These are phyloP conservation scores for Calameuta idolon DNA, from an alignment of 2,888 invertebrate genomes.

Conservation along the genomic window DNA sequence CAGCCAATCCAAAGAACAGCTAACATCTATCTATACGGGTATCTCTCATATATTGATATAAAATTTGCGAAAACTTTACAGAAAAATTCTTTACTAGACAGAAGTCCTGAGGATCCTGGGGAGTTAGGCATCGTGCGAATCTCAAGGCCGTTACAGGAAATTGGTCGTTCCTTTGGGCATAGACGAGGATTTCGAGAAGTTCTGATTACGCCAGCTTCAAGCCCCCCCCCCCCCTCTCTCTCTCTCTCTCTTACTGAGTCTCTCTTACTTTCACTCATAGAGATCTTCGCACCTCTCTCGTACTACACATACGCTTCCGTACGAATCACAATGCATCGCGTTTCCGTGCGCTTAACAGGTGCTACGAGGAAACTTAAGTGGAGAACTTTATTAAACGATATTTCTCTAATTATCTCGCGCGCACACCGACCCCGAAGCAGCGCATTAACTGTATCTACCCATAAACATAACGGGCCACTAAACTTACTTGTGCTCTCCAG, in stretches of 20 bases:
- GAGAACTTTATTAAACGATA: conserved; percentile 63
- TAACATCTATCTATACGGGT: background rate
- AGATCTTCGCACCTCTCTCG: background rate
- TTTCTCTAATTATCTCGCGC: conserved; percentile 63
- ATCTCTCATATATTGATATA: background rate
- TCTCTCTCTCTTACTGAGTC: background rate
- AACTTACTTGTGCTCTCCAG: background rate
- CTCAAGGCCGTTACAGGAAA: background rate
- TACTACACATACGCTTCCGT: background rate
- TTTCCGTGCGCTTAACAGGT: conserved; percentile 9
- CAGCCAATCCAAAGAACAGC: background rate
- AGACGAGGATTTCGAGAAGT: background rate
- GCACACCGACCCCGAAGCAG: conserved; percentile 10
- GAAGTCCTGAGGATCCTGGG: background rate
- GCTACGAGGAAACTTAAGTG: conserved; percentile 30
- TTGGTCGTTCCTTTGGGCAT: background rate
- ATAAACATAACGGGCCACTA: conserved; percentile 41
- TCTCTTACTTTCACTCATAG: background rate
- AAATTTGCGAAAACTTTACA: background rate
- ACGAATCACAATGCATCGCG: conserved; percentile 1
- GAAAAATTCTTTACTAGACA: background rate
- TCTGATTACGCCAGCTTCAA: background rate
- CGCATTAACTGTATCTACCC: conserved; percentile 28
- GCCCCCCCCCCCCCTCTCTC: background rate
- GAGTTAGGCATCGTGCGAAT: background rate